These are phyloP conservation scores for Haemorhous mexicanus DNA, from an alignment of 2,113 vertebrate genomes.

Conservation along the genomic window DNA sequence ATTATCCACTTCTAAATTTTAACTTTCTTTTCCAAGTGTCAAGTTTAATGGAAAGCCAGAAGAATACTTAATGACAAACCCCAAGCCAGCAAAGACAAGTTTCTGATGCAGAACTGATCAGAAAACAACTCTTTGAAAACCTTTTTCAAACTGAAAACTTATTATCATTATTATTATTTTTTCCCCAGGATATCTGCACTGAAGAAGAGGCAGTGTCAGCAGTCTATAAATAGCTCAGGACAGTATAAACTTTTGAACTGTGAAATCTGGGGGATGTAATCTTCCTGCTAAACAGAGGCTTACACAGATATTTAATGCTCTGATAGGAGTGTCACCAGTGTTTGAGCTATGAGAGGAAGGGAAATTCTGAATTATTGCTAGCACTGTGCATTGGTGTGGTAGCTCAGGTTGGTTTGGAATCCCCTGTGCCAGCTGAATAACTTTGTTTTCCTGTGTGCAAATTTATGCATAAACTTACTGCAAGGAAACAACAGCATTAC, in stretches of 20 bases:
- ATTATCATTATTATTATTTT: background rate
- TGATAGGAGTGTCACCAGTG: conserved; percentile 1
- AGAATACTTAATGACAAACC: background rate
- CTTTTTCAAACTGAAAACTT: background rate
- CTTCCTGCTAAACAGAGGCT: conserved; percentile 68
- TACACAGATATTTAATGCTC: conserved; percentile 61
- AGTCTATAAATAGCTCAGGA: conserved; percentile 62
- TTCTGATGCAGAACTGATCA: background rate
- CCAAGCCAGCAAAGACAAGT: background rate
- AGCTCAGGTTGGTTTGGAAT: background rate
- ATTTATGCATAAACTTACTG: background rate
- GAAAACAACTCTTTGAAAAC: background rate
- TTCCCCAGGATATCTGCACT: background rate
- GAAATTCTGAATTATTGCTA: background rate
- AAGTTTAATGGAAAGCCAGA: background rate
- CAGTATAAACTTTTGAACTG: conserved; percentile 70
- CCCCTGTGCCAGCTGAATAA: background rate
- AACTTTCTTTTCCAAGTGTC: background rate
- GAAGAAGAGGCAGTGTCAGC: conserved; percentile 38
- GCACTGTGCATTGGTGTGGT: background rate
- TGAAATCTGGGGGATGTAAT: conserved; percentile 67
- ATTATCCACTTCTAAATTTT: background rate
- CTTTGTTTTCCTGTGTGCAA: background rate
- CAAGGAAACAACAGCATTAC: rapidly evolving
- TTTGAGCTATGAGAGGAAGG: conserved; percentile 11